A percentile compares a stretch with the other conserved stretches of the same genome.
These are phyloP conservation scores for Tragelaphus buxtoni DNA, from an alignment of 2,113 vertebrate genomes.

Conservation along the genomic window DNA sequence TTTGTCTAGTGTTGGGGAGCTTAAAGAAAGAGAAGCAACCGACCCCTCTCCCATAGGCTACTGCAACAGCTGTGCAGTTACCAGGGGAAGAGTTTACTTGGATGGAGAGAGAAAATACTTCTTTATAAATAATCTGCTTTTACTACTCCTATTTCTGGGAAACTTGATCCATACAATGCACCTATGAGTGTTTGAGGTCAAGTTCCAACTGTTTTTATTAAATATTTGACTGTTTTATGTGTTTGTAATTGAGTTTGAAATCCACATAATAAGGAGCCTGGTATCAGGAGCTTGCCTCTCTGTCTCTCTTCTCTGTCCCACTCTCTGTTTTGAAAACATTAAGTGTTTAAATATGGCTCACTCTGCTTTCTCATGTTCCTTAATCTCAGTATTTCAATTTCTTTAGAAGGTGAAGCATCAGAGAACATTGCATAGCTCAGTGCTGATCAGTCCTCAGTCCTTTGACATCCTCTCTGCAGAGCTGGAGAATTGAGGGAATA, in stretches of 20 bases:
- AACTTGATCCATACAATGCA: slow-evolving; percentile 56
- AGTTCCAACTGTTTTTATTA: slow-evolving; percentile 65
- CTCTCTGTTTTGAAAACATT: not conserved
- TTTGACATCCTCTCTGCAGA: not conserved
- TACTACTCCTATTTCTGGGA: slow-evolving; percentile 62
- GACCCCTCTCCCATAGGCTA: not conserved
- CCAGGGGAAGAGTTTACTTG: slow-evolving; percentile 53
- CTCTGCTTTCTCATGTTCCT: not conserved
- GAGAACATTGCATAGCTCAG: not conserved
- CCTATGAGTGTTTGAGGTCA: slow-evolving; percentile 48
- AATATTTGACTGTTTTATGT: slow-evolving; percentile 68
- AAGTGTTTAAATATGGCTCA: not conserved
- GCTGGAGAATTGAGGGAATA: not conserved
- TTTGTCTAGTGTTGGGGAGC: not conserved
- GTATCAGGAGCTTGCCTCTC: not conserved
- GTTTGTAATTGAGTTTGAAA: slow-evolving; percentile 54
- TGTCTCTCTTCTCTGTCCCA: not conserved
- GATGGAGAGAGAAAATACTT: slow-evolving; percentile 41
- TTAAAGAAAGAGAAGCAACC: not conserved
- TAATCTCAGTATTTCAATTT: slow-evolving; percentile 31
- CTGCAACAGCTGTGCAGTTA: slow-evolving; percentile 56
- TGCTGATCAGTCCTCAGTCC: not conserved
- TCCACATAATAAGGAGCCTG: slow-evolving; percentile 36
- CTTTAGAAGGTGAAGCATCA: not conserved
- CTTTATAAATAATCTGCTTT: slow-evolving; percentile 66